phyloP scores from a whole-genome alignment of 2,888 invertebrate species.

The Eupithecia inturbata region DNA sequence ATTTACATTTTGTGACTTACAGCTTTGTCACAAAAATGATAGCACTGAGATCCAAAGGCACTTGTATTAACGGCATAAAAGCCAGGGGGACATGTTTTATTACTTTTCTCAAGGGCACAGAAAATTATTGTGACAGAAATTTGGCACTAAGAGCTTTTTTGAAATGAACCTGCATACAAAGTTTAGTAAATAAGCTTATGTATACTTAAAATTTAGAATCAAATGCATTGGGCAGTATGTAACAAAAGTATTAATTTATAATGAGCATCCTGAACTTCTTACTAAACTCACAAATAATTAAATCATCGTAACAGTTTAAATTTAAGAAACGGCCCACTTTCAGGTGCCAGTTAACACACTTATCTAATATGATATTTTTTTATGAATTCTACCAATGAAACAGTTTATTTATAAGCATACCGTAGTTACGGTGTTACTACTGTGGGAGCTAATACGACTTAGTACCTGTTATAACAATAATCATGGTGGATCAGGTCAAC shows the following conservation, averaged over 20 bases:
- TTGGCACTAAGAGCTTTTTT: conserved; percentile 46
- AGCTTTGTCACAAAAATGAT: conserved; percentile 61
- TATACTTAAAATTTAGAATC: conserved; percentile 22
- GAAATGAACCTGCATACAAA: conserved; percentile 28
- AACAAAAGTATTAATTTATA: conserved; percentile 58
- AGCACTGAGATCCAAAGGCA: conserved; percentile 66
- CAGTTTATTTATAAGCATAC: conserved; percentile 63
- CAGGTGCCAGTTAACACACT: conserved; percentile 45
- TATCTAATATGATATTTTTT: conserved; percentile 49
- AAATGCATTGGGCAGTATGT: conserved; percentile 61
- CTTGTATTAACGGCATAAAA: conserved; percentile 62
- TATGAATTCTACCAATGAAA: conserved; percentile 42
- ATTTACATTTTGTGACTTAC: conserved; percentile 46
- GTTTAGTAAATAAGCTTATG: conserved; percentile 22
- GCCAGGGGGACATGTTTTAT: conserved; percentile 45
- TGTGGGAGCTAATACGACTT: conserved; percentile 64
- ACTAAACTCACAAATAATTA: conserved; percentile 52
- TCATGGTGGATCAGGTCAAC: conserved; percentile 40
- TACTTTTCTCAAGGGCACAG: conserved; percentile 33
- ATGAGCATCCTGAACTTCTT: conserved; percentile 77
- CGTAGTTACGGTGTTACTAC: conserved; percentile 57
- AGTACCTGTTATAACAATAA: conserved; percentile 54
- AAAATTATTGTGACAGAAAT: conserved; percentile 37
- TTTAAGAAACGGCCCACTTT: conserved; percentile 31
- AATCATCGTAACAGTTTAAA: conserved; percentile 45